Conservation (phyloP, 2,113 vertebrate genomes). For the Lethenteron camtschaticum region DNA sequence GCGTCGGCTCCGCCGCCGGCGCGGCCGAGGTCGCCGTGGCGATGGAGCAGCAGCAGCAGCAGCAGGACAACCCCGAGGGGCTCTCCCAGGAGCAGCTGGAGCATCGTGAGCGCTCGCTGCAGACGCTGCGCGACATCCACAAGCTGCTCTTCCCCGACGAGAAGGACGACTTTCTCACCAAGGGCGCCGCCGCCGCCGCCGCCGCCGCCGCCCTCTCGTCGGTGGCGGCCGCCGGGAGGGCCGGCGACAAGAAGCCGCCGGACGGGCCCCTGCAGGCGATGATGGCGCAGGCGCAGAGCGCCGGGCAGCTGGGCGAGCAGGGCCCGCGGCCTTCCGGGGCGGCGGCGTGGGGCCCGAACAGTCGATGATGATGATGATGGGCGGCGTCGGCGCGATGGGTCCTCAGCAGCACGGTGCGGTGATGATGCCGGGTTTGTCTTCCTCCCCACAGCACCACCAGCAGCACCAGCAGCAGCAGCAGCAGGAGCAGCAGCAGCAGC, state of each 20-base stretch:
- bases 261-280: constrained; percentile 86
- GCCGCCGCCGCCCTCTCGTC: not conserved
- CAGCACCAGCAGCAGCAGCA: not conserved
- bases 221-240: not conserved
- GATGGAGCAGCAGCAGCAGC: too few species aligned
- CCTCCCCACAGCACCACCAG: not conserved
- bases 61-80: constrained; percentile 59
- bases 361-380: too few species aligned
- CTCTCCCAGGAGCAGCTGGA: constrained; percentile 93
- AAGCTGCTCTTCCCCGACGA: constrained; percentile 87
- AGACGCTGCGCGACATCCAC: constrained; percentile 86
- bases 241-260: constrained; percentile 32
- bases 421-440: not conserved
- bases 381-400: too few species aligned
- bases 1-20: constrained; percentile 25
- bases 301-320: constrained; percentile 45
- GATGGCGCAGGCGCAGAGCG: constrained; percentile 90
- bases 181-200: constrained; percentile 12
- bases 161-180: constrained; percentile 39
- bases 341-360: too few species aligned
- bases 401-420: too few species aligned
- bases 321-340: constrained; percentile 56
- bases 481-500: not conserved
- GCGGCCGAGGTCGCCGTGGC: too few species aligned
- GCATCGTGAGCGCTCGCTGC: constrained; percentile 75